Base-by-base conservation (phyloP, 2,797 vertebrate genomes). In the Semotilus atromaculatus region DNA sequence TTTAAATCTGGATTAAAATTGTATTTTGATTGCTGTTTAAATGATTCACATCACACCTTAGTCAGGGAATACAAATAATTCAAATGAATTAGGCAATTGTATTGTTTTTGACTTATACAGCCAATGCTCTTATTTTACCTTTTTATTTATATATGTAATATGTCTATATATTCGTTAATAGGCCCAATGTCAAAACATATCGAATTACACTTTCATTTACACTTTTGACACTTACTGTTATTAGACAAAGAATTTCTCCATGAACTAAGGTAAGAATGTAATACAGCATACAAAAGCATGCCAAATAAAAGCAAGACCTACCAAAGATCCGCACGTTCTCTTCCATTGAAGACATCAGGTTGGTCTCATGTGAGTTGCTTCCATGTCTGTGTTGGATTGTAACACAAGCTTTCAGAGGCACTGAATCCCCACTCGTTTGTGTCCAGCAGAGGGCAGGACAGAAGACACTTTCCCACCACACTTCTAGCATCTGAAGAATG, bases 371-470 rank as follows among this genome's bases (percentile, higher is more conserved):
- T 51, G 45, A 11, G 45, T 19, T 60, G 58, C 11, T 26, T 60
- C 58, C n/a, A 60, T 60, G 11, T 26, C 58, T 60, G n/a, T 60
- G n/a, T 26, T n/a, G 36, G 5, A 43, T 43, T n/a, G 38, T 26
- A 43, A 70, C 8, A 5, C 8, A 67, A 23, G 66, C 66, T 67
- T 36, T 21, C 34, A 70, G 60, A 82, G 58, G 53, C 13, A 29
- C 13, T 62, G 58, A 29, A 26, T 60, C 55, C 58, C 2, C 31
- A 14, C 26, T 16, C 0, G 19, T 64, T 19, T 53, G 45, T 53
- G 31, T 38, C 64, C 79, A 80, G 45, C 34, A 80, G 79, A 70
- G 64, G 79, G 79, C 79, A 55, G 31, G 45, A 80, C 21, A 53
- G 18, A 7, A 34, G 38, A 72, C 13, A n/a, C 21, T 10, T 29